Percentiles rank a stretch among this genome's conserved stretches.
Evolutionary conservation across 2,113 vertebrate species (phyloP).

Genomic region (Dipodomys ordii): DNA sequence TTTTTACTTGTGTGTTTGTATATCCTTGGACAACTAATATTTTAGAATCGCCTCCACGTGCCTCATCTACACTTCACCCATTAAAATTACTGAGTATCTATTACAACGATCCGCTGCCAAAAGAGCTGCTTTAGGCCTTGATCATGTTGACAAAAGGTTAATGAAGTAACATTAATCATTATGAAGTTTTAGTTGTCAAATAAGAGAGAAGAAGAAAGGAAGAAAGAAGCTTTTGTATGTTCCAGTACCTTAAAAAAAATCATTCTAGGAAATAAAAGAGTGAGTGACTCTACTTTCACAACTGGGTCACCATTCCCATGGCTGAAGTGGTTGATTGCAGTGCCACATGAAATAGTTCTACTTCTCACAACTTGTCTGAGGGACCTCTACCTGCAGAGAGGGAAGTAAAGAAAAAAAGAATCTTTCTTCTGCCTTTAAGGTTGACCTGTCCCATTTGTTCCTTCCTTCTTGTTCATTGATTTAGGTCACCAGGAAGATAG

Average conservation of each 20-base stretch:
- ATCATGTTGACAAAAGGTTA: conserved; percentile 51
- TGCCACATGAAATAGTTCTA: conserved; percentile 51
- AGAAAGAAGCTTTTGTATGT: not conserved
- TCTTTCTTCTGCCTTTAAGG: conserved; percentile 12
- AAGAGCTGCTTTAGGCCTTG: conserved; percentile 6
- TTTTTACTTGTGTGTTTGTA: not conserved
- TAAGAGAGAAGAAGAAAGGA: not conserved
- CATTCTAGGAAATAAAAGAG: conserved; percentile 59
- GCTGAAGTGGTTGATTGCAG: conserved; percentile 32
- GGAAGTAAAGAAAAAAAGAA: conserved; percentile 27
- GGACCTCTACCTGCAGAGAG: conserved; percentile 42
- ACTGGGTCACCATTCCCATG: conserved; percentile 18
- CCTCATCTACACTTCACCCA: not conserved
- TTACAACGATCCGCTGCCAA: not conserved
- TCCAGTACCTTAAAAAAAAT: not conserved
- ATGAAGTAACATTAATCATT: conserved; percentile 31
- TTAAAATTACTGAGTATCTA: not conserved
- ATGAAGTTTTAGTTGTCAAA: conserved; percentile 29
- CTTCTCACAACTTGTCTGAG: conserved; percentile 56
- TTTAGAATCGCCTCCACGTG: not conserved
- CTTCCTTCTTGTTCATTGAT: conserved; percentile 47
- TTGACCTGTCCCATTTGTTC: conserved; percentile 23
- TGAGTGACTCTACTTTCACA: conserved; percentile 31
- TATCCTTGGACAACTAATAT: not conserved
- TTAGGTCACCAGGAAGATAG: not conserved